These are phyloP conservation scores for Parnassius smintheus DNA, from an alignment of 2,888 invertebrate genomes.

Conservation along the genomic window DNA sequence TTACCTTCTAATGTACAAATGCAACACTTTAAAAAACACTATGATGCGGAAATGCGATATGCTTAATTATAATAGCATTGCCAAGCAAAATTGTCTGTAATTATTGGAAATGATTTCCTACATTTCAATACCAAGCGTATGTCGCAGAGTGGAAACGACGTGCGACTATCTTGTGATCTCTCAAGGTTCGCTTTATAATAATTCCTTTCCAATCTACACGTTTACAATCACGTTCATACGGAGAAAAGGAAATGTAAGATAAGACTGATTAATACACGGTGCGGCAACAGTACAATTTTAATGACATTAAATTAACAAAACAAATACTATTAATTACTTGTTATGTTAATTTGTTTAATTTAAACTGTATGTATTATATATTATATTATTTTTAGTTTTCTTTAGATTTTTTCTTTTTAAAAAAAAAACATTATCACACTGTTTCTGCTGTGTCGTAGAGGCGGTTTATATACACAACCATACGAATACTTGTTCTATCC, in stretches of 20 bases:
- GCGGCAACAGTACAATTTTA: no score
- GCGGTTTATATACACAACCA: no score
- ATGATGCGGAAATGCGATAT: constrained; percentile 1
- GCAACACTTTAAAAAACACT: not conserved
- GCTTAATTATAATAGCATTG: constrained; percentile 41
- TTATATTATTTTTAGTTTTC: no score
- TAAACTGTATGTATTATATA: no score
- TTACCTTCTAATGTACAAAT: no score
- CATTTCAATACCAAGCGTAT: constrained; percentile 41
- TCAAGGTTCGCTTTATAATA: constrained; percentile 20
- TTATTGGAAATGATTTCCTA: constrained; percentile 59
- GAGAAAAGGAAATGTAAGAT: constrained; percentile 10
- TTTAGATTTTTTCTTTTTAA: no score
- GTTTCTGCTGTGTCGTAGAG: no score
- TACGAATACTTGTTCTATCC: no score
- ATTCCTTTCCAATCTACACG: constrained; percentile 22
- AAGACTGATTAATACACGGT: not conserved
- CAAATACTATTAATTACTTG: no score
- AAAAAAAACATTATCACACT: no score
- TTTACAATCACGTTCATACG: constrained; percentile 7
- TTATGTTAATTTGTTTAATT: no score
- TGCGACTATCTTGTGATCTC: constrained; percentile 36
- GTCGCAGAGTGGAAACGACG: constrained; percentile 35
- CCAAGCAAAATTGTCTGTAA: constrained; percentile 53
- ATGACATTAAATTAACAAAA: no score